These are phyloP conservation scores for Tragelaphus scriptus DNA, from an alignment of 2,113 vertebrate genomes.

Conservation along the genomic window DNA sequence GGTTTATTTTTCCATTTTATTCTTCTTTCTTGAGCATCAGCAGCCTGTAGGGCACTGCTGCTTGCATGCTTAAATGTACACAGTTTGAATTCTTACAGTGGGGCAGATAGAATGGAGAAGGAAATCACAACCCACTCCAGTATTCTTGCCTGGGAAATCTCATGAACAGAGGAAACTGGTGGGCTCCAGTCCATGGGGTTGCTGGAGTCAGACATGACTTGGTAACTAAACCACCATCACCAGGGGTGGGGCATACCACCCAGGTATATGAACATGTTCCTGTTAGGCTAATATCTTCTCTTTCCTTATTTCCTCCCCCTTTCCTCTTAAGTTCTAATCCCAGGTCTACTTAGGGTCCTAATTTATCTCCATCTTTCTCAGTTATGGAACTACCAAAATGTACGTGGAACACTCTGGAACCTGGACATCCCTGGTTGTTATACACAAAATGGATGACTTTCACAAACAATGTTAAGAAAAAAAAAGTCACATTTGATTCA, in stretches of 20 bases:
- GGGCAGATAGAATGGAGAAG: background rate
- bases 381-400: background rate
- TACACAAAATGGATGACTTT: background rate
- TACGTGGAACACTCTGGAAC: background rate
- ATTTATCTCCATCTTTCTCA: background rate
- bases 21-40: background rate
- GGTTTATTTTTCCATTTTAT: background rate
- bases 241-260: background rate
- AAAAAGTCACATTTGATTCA: background rate
- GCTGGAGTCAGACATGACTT: background rate
- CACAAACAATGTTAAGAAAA: background rate
- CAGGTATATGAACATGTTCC: background rate
- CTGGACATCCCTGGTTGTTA: background rate
- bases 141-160: background rate
- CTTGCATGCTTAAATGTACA: background rate
- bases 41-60: background rate
- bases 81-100: background rate
- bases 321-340: background rate
- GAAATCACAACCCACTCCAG: background rate
- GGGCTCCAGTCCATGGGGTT: background rate
- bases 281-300: background rate
- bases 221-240: background rate
- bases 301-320: background rate
- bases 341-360: background rate
- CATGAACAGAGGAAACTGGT: background rate